Evolutionary conservation across 2,888 invertebrate species (phyloP).

Genomic region (Colostygia pectinataria): DNA sequence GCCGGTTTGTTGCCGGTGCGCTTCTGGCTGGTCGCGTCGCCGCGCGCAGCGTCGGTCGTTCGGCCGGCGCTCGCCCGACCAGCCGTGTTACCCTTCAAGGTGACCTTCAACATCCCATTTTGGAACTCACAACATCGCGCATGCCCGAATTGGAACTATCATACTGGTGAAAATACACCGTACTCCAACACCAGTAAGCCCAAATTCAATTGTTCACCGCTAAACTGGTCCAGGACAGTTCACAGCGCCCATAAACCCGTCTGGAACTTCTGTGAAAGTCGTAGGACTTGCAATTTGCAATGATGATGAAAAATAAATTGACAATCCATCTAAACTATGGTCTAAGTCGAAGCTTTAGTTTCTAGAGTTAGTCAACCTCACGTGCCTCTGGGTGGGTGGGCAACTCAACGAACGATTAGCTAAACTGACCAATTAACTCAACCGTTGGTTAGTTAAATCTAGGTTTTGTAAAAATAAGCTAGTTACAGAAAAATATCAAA

Average conservation of each 20-base stretch:
- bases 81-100: conserved; percentile 51
- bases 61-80: conserved; percentile 14
- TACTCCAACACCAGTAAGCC: conserved; percentile 37
- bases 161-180: conserved; percentile 43
- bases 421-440: no score
- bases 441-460: no score
- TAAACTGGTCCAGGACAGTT: conserved; percentile 46
- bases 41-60: conserved; percentile 26
- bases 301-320: conserved; percentile 6
- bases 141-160: conserved; percentile 56
- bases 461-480: no score
- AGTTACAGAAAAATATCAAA: no score
- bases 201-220: conserved; percentile 28
- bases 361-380: conserved; percentile 4
- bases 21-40: conserved; percentile 32
- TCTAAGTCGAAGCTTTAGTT: no score
- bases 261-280: conserved; percentile 6
- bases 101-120: conserved; percentile 70
- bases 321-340: no score
- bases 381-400: no score
- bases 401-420: not conserved
- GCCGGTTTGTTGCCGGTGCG: conserved; percentile 27
- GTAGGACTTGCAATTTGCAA: conserved; percentile 3
- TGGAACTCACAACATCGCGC: conserved; percentile 65
- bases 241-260: conserved; percentile 5